Evolutionary conservation across 2,797 vertebrate genomes (phyloP), one percentile per base, ranked within the genome.

Genomic region (Sebastes nivosus): DNA sequence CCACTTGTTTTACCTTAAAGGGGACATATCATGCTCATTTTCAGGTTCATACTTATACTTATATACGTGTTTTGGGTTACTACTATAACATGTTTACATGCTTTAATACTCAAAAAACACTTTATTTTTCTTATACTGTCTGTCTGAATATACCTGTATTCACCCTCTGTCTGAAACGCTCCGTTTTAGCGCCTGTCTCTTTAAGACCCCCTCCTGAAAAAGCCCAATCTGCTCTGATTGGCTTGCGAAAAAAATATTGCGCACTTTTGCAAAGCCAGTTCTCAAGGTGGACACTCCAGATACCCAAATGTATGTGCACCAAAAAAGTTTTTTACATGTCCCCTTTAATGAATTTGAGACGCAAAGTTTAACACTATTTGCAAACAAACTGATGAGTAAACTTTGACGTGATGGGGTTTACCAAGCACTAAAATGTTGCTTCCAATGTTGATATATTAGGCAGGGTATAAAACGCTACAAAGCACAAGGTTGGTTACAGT

Each of bases 401-500:
- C 38, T 64, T 64, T n/a, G n/a, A 36, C 58, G 54, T 6, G 10
- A 29, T 3, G 14, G 42, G 25, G 65, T 75, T 83, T 71, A 76
- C 61, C 7, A 0, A 6, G 60, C 68, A 74, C 75, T 67, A 8
- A 78, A 75, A 46, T 27, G 81, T 84, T 88, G 71, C 66, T 83
- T 54, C 34, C 29, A 10, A 2, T 12, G 24, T 14, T 50, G 8
- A 20, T 61, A 42, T 46, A 29, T 20, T 2, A 46, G 18, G 32
- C 64, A 64, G 74, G 61, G 58, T 57, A 27, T 36, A 59, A 27
- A 68, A 2, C 24, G 6, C 58, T 81, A 80, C 60, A 73, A 42
- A 87, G 81, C 81, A 85, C 82, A 78, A 2, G 10, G 30, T 59
- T 18, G 36, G 25, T 73, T 22, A 29, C 20, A 16, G 52, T 87